These are phyloP conservation scores for Pogonomyrmex californicus DNA, from an alignment of 1,140 invertebrate genomes.

Conservation along the genomic window DNA sequence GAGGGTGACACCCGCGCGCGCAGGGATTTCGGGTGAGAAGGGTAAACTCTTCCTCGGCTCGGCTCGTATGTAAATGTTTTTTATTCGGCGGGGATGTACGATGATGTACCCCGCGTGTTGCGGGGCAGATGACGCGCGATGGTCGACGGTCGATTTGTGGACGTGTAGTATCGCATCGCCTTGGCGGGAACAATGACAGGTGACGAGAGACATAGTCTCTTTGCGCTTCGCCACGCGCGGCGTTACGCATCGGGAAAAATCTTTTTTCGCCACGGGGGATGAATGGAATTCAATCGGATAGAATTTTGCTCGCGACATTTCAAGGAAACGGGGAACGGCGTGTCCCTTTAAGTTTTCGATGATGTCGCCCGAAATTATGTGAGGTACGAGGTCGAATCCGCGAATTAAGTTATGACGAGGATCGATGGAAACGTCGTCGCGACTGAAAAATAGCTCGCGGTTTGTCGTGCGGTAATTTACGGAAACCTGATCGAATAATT, in stretches of 20 bases:
- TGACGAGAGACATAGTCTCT: slow-evolving; percentile 57
- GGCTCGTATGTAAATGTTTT: not conserved
- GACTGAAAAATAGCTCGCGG: not conserved
- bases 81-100: slow-evolving; percentile 7
- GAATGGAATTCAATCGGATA: slow-evolving; percentile 3
- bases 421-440: not conserved
- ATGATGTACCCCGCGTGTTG: not conserved
- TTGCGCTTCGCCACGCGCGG: slow-evolving; percentile 35
- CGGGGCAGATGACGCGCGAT: slow-evolving; percentile 30
- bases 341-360: slow-evolving; percentile 5
- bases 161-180: slow-evolving; percentile 42
- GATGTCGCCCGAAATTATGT: not conserved
- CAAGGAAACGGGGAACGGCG: slow-evolving; percentile 40
- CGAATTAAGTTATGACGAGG: not conserved
- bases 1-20: not conserved
- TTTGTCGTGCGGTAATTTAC: not conserved
- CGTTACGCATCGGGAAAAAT: not conserved
- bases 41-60: not conserved
- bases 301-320: slow-evolving; percentile 9
- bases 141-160: slow-evolving; percentile 39
- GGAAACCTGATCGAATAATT: slow-evolving; percentile 17
- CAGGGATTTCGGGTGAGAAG: not conserved
- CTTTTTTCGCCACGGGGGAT: not conserved
- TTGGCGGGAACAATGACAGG: slow-evolving; percentile 65
- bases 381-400: not conserved